phyloP scores from a whole-genome alignment of 1,140 invertebrate genomes.

The Lepidotrigona ventralis region DNA sequence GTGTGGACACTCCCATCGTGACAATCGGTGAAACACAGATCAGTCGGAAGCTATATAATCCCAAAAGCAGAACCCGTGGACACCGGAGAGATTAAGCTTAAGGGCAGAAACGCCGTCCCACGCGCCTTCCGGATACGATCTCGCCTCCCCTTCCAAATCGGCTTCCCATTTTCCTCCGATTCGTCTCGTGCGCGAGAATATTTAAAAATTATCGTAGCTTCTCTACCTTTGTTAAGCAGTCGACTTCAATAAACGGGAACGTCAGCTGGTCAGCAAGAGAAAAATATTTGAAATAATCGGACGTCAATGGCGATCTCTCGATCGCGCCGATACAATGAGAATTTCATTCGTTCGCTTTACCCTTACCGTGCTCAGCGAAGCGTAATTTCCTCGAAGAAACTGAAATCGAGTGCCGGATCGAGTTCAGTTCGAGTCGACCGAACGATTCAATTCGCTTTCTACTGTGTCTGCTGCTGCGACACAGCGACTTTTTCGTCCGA shows the following conservation, averaged over 20 bases:
- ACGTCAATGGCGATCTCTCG: too few species aligned
- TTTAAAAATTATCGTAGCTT: not conserved
- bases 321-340: not conserved
- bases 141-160: slow-evolving; percentile 16
- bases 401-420: not conserved
- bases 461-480: not conserved
- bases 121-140: slow-evolving; percentile 56
- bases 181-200: slow-evolving; percentile 28
- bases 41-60: slow-evolving; percentile 54
- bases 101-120: slow-evolving; percentile 50
- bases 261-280: too few species aligned
- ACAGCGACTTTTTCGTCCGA: slow-evolving; percentile 25
- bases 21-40: slow-evolving; percentile 47
- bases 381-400: not conserved
- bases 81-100: slow-evolving; percentile 60
- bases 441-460: slow-evolving; percentile 36
- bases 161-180: slow-evolving; percentile 32
- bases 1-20: slow-evolving; percentile 4
- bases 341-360: not conserved
- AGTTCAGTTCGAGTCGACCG: not conserved
- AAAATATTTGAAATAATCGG: too few species aligned
- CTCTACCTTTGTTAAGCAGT: not conserved
- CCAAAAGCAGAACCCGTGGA: slow-evolving; percentile 37
- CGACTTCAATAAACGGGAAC: too few species aligned
- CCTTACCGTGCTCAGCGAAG: not conserved